Percentiles rank a stretch among this genome's conserved stretches.
These are phyloP conservation scores for Eumeta japonica DNA, from an alignment of 1,140 invertebrate species.

Conservation along the genomic window DNA sequence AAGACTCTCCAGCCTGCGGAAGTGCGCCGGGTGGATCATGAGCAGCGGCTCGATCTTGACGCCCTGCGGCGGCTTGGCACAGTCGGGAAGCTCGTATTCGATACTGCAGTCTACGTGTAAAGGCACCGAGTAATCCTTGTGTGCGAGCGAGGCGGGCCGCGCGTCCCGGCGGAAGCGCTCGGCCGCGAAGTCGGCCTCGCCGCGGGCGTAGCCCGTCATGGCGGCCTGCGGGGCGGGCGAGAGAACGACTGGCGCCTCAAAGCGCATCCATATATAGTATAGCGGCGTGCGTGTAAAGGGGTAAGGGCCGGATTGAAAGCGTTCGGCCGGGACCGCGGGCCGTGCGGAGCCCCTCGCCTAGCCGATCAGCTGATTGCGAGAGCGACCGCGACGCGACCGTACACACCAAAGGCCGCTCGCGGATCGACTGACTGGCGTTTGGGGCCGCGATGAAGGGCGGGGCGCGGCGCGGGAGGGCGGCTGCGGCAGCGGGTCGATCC, in stretches of 20 bases:
- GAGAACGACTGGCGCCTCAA: conserved; percentile 40
- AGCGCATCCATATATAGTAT: background rate
- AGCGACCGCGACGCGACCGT: conserved; percentile 27
- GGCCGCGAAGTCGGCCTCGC: conserved; percentile 44
- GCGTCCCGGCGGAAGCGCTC: conserved; percentile 37
- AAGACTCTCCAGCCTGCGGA: conserved; percentile 75
- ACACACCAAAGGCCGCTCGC: conserved; percentile 27
- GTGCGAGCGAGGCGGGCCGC: conserved; percentile 42
- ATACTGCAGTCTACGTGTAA: conserved; percentile 82
- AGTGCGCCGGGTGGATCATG: conserved; percentile 85
- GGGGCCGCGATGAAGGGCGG: no score
- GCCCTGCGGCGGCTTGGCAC: conserved; percentile 76
- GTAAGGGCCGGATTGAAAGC: no score
- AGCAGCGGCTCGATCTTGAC: conserved; percentile 72
- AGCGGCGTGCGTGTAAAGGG: no score
- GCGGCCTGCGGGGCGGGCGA: conserved; percentile 32
- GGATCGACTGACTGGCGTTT: conserved; percentile 28
- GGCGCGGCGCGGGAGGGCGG: conserved; percentile 14
- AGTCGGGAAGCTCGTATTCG: conserved; percentile 79
- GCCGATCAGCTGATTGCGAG: conserved; percentile 44
- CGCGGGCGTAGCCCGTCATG: conserved; percentile 52
- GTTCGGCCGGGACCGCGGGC: no score
- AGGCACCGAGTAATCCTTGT: conserved; percentile 75
- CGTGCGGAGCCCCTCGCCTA: no score
- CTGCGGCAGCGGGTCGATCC: conserved; percentile 1